phyloP scores from a whole-genome alignment of 2,797 vertebrate species.

The Acanthis flammea region DNA sequence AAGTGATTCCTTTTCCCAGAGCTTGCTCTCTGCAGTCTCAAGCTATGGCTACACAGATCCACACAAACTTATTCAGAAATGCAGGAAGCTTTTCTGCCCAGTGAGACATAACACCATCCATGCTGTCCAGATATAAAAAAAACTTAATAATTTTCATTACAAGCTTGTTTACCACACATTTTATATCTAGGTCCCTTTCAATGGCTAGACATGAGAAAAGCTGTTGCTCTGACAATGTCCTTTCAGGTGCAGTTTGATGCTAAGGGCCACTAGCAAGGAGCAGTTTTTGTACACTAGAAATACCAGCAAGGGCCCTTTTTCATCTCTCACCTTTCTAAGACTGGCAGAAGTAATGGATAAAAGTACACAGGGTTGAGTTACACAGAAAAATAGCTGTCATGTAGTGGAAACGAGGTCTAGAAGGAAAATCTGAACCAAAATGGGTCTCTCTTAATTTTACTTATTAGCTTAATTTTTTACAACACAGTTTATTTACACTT shows the following conservation, averaged over 20 bases:
- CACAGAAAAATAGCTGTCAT: neutral
- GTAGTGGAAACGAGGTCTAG: neutral
- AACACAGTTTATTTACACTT: neutral
- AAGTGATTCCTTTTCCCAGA: neutral
- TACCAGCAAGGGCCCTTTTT: neutral
- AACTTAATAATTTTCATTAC: neutral
- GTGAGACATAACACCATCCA: neutral
- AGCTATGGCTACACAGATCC: neutral
- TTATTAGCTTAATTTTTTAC: neutral
- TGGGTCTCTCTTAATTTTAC: neutral
- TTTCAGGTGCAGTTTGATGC: neutral
- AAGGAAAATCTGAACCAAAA: neutral
- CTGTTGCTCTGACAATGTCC: neutral
- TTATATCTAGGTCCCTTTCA: neutral
- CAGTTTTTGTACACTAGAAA: neutral
- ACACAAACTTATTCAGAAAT: neutral
- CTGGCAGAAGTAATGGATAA: neutral
- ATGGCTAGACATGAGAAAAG: neutral
- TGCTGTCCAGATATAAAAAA: neutral
- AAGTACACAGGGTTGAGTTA: neutral
- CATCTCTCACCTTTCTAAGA: neutral
- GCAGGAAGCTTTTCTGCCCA: neutral
- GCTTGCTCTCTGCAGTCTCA: neutral
- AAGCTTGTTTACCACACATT: neutral
- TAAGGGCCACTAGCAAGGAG: neutral